Evolutionary conservation across 1,140 invertebrate genomes (phyloP), one percentile per base, ranked within the genome.

Genomic region (Streblospio benedicti): DNA sequence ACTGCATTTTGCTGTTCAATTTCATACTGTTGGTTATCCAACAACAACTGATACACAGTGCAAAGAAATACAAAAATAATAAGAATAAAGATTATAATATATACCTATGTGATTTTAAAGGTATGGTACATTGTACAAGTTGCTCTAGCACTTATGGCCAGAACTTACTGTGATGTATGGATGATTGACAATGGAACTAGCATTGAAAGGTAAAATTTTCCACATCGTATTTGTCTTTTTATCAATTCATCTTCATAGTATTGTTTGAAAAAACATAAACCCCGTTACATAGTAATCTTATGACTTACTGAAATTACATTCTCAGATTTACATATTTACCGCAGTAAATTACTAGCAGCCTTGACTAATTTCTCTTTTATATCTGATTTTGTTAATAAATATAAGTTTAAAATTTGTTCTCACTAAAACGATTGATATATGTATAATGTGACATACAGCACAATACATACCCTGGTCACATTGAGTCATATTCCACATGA

Each of bases 91-190:
- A n/a, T n/a, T n/a, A n/a, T n/a, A n/a, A n/a, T n/a, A n/a, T n/a
- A n/a, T n/a, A n/a, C n/a, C n/a, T n/a, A n/a, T n/a, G n/a, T n/a
- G n/a, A n/a, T n/a, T n/a, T n/a, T n/a, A n/a, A n/a, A 95, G 81
- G 80, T 83, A 60, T 88, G 86, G 44, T 91, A 90, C 63, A 79
- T 95, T 70, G 61, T 85, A 2, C 70, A 96, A 6, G 87, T 98
- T 43, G 93, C 93, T 4, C 67, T 76, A 6, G 85, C 90, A 27
- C 79, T 99, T 6, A 81, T 96, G 9, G 83, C 87, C 4, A 83
- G 94, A 70, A 96, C 94, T 0, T 81, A 94, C 27, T 96, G 92
- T 73, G 95, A 99, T 80, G 83, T 99, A 49, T 98, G 93, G 92
- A 87, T 97, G 81, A 98, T 99, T 64, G 87, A 90, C 67, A 90